phyloP scores from a whole-genome alignment of 2,113 vertebrate species.

The Silurus glanis region DNA sequence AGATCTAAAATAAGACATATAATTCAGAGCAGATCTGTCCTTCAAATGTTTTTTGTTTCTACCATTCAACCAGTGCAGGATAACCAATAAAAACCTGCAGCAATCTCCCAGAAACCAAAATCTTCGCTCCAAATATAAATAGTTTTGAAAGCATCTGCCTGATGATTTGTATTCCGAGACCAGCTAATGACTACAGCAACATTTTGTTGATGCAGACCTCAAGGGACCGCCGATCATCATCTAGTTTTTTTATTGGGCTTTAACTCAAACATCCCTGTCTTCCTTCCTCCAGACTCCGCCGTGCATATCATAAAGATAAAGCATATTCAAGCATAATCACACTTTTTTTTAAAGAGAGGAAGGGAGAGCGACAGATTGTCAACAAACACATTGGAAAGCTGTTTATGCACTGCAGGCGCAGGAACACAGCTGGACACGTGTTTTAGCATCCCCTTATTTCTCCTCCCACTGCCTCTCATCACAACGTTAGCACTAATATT shows the following conservation, averaged over 20 bases:
- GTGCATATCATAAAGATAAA: slow-evolving; percentile 45
- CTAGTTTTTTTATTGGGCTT: slow-evolving; percentile 56
- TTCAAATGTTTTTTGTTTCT: background rate
- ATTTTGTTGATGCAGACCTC: slow-evolving; percentile 42
- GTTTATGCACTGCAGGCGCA: slow-evolving; percentile 40
- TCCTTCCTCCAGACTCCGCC: slow-evolving; percentile 28
- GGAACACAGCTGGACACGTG: slow-evolving; percentile 34
- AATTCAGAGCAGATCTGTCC: background rate
- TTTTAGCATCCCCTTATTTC: slow-evolving; percentile 30
- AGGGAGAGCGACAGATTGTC: slow-evolving; percentile 38
- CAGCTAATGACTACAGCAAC: slow-evolving; percentile 59
- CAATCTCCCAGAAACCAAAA: slow-evolving; percentile 44
- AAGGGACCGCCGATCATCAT: slow-evolving; percentile 58
- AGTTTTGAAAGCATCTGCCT: slow-evolving; percentile 31
- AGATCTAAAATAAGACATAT: background rate
- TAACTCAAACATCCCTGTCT: slow-evolving; percentile 43
- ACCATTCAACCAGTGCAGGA: slow-evolving; percentile 67
- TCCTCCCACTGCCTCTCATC: slow-evolving; percentile 6
- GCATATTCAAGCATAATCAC: slow-evolving; percentile 31
- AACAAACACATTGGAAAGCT: slow-evolving; percentile 44
- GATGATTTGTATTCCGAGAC: slow-evolving; percentile 63
- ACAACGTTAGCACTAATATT: slow-evolving; percentile 31
- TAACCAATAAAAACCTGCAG: slow-evolving; percentile 34
- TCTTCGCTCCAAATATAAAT: slow-evolving; percentile 48
- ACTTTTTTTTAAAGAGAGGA: slow-evolving; percentile 18